phyloP scores from a whole-genome alignment of 2,888 invertebrate species.

The Mellilla xanthometata region DNA sequence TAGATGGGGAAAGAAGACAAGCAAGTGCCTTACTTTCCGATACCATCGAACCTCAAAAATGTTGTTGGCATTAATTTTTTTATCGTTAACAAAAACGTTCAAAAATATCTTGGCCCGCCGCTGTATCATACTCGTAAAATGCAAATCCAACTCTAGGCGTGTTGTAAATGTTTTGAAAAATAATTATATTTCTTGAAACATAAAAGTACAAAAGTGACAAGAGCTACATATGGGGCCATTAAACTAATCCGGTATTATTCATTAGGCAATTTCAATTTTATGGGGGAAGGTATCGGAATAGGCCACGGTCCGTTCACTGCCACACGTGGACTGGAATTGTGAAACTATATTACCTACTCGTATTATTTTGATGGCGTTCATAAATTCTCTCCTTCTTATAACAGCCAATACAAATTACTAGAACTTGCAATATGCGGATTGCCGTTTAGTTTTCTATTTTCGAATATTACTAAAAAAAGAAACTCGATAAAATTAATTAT shows the following conservation, averaged over 20 bases:
- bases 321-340: conserved; percentile 44
- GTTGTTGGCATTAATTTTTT: conserved; percentile 9
- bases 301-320: conserved; percentile 37
- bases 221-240: conserved; percentile 44
- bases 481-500: no score
- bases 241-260: conserved; percentile 58
- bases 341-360: conserved; percentile 46
- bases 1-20: conserved; percentile 30
- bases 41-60: conserved; percentile 17
- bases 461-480: no score
- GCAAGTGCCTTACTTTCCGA: conserved; percentile 24
- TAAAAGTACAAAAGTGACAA: conserved; percentile 40
- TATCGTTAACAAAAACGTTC: conserved; percentile 11
- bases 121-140: no score
- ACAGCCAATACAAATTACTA: not conserved
- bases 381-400: conserved; percentile 45
- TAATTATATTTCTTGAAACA: conserved; percentile 21
- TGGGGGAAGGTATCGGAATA: conserved; percentile 40
- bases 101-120: conserved; percentile 6
- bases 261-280: conserved; percentile 59
- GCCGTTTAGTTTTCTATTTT: not conserved
- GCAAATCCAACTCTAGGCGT: conserved; percentile 18
- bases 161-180: conserved; percentile 18
- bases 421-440: no score
- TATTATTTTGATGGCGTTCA: conserved; percentile 50